Base-by-base conservation (phyloP, 37 sponge, comb jelly and placozoan genomes). In the Mnemiopsis leidyi region DNA sequence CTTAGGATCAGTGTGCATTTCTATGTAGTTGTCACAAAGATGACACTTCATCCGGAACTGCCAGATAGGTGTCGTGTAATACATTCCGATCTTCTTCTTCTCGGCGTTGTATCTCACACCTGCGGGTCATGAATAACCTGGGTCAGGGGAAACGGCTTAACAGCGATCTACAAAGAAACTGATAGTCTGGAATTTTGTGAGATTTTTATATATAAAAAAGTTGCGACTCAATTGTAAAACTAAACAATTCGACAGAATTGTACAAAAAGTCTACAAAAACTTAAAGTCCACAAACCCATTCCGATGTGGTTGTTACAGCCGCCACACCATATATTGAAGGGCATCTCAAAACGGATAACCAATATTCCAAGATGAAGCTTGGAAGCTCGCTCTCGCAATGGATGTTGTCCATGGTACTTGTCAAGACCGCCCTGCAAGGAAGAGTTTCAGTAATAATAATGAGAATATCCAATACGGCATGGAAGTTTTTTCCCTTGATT, bases 1-100 rank as follows among this genome's bases (percentile, higher is more conserved):
- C 97, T 99, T 95, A 2, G 99, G 99, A 76, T 99, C 99, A 1
- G 96, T 99, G 68, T 96, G 94, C 77, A 99, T 97, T 76, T 99
- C 99, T 94, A 99, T 96, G 94, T 96, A 92, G 76, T 95, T 99
- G 82, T 97, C 97, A 93, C 99, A 99, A 33, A 97, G 94, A 92
- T 97, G 97, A 34, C 99, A 99, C 93, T 97, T 99, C 99, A 99
- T 99, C n/a, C 99, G 76, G 83, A 99, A 99, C 94, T 96, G 95
- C 93, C 94, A 99, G 37, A 99, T 99, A 18, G 97, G 97, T 0
- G 99, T 99, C 39, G 96, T 94, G 93, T 99, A 99, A 93, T 99
- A 99, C 69, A 93, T 93, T 1, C 99, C 99, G 30, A 96, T 96
- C 30, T 77, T 75, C 16, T 93, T 94, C 95, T 99, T 99, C 94